Conservation (phyloP, 2,888 invertebrate genomes). For the Nomada lathburiana region DNA sequence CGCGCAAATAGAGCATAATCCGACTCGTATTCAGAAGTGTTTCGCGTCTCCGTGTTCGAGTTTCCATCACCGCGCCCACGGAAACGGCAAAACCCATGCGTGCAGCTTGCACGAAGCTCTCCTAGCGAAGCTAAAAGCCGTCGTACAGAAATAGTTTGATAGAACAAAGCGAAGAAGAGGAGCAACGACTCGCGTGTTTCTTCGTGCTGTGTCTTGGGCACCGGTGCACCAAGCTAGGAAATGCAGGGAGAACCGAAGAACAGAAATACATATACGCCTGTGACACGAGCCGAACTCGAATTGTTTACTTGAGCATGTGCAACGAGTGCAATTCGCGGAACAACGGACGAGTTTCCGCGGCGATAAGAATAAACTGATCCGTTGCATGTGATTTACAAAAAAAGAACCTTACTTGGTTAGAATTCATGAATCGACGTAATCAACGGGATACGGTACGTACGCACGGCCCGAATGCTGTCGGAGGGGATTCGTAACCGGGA, state of each 20-base stretch:
- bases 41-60: not conserved
- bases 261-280: too few species aligned
- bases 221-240: too few species aligned
- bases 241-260: too few species aligned
- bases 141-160: conserved; percentile 65
- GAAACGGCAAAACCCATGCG: conserved; percentile 4
- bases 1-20: conserved; percentile 20
- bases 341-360: not conserved
- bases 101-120: not conserved
- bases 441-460: conserved; percentile 11
- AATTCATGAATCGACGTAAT: conserved; percentile 38
- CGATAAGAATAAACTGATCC: not conserved
- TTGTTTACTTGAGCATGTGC: too few species aligned
- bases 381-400: too few species aligned
- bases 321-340: too few species aligned
- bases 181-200: conserved; percentile 24
- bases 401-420: not conserved
- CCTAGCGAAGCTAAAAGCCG: conserved; percentile 8
- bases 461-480: conserved; percentile 3
- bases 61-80: conserved; percentile 1
- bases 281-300: too few species aligned
- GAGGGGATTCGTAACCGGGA: conserved; percentile 15
- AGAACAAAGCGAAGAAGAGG: conserved; percentile 40
- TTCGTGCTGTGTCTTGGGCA: conserved; percentile 16
- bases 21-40: not conserved